Evolutionary conservation across 2,888 invertebrate genomes (phyloP), one percentile per base, ranked within the genome.

Genomic region (Achlya flavicornis): DNA sequence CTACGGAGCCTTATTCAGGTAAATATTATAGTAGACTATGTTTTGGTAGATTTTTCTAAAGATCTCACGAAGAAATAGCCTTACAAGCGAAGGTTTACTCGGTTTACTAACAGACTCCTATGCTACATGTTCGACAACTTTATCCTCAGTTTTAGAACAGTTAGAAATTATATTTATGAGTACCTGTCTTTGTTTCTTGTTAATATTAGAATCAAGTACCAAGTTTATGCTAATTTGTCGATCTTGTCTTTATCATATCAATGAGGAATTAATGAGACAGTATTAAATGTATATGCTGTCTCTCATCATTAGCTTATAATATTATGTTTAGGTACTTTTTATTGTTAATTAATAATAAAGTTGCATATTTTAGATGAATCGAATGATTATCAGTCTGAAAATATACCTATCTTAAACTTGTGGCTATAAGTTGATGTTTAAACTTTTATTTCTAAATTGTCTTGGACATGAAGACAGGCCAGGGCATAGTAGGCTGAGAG

Each of bases 1-100:
- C 91, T 98, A 60, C 94, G 98, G 72, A 97, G 96, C 89, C 93
- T 98, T 66, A 95, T 96, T 78, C 97, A 97, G 94, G 95, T 98
- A 85, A 71, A 66, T 16, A 14, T 33, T n/a, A 0, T 26, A 53
- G 10, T 19, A 19, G n/a, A 48, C 16, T 16, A 16, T 53, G 10
- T 53, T 16, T n/a, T 53, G n/a, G 3, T 7, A 46, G 7, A 7
- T n/a, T n/a, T n/a, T 46, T 6, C 6, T 53, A 19, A 11, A 19
- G 2, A 19, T 19, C 4, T n/a, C 4, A 46, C 46, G 7, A 19
- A 5, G 10, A 53, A 16, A 19, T 16, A 6, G 12, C 43, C 62
- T 64, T 19, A 38, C 61, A 46, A 53, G 58, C 26, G 48, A 41
- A 77, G 26, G 26, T 26, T 35, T 35, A 7, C 6, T 6, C 7